Base-by-base conservation (phyloP, 2,797 vertebrate genomes). In the Notoglanidium macrostoma region DNA sequence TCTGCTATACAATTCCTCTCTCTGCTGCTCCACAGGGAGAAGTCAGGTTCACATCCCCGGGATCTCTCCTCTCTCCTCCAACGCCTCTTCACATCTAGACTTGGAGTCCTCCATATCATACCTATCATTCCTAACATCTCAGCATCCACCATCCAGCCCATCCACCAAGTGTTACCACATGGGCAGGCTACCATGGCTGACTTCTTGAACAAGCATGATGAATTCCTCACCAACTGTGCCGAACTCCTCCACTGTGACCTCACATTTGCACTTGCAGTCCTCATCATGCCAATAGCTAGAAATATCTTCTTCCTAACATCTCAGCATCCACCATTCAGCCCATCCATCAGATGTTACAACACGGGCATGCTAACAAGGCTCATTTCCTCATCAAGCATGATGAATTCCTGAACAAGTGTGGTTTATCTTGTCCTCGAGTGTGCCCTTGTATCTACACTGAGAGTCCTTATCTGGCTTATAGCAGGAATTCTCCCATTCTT, bases 281-380 rank as follows among this genome's bases (percentile, higher is more conserved):
- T 94, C 92, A 94, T 95, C 94, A 95, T 93, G 92, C 84, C 91
- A 94, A 92, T 93, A 92, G 92, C 92, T 87, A 93, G 93, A 94
- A 84, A 46, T 92, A 88, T 84, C 80, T 87, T 87, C 87, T 73
- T 67, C 35, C 59, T 78, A 68, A 83, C 14, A 65, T 84, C n/a
- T 65, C 46, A 73, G 51, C 63, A 49, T 63, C 87, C 90, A 91
- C 91, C 90, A 72, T 55, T 11, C 55, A 9, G 51, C 54, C 55
- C 54, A 59, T 74, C 5, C 55, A 49, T 17, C 26, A 46, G 9
- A 8, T 61, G 12, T 85, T 61, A 46, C 23, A 7, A 7, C 2
- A 59, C 59, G 32, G 11, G 32, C 32, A 79, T 83, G 46, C 14
- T 68, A 67, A 83, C 40, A 67, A 68, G 21, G 19, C 54, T 73